These are phyloP conservation scores for Aspidiotus rigidus DNA, from an alignment of 2,888 invertebrate genomes.

Conservation along the genomic window DNA sequence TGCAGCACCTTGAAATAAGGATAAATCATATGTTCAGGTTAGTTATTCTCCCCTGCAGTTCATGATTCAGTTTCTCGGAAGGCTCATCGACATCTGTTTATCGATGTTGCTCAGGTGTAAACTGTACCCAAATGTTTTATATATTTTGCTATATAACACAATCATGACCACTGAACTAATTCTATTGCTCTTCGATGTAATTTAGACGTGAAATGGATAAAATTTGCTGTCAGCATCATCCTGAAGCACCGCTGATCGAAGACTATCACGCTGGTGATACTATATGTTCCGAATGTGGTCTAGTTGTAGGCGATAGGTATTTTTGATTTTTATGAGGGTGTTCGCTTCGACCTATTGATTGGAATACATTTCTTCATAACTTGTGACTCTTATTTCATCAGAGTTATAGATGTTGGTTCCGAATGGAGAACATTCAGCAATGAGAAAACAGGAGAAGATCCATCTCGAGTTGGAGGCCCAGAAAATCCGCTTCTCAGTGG, in stretches of 20 bases:
- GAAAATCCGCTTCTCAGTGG: conserved; percentile 95
- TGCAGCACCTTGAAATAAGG: no score
- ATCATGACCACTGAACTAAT: background rate
- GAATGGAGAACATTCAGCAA: conserved; percentile 99
- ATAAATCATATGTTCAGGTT: no score
- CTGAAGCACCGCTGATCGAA: conserved; percentile 90
- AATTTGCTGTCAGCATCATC: conserved; percentile 74
- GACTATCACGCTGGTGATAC: conserved; percentile 86
- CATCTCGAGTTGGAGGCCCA: conserved; percentile 98
- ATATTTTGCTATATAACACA: background rate
- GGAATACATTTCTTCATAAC: background rate
- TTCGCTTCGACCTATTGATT: background rate
- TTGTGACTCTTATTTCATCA: conserved; percentile 43
- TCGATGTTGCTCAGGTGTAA: no score
- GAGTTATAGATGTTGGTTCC: conserved; percentile 99
- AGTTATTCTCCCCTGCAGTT: no score
- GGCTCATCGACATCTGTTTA: no score
- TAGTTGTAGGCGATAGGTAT: conserved; percentile 96
- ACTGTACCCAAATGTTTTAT: no score
- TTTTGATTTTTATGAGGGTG: conserved; percentile 36
- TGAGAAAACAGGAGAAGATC: conserved; percentile 85
- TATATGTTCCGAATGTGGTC: conserved; percentile 98
- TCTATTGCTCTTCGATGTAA: background rate
- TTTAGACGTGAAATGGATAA: conserved; percentile 28
- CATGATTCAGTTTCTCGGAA: no score